Base-by-base conservation (phyloP, 2,888 invertebrate genomes). In the Macaria liturata region DNA sequence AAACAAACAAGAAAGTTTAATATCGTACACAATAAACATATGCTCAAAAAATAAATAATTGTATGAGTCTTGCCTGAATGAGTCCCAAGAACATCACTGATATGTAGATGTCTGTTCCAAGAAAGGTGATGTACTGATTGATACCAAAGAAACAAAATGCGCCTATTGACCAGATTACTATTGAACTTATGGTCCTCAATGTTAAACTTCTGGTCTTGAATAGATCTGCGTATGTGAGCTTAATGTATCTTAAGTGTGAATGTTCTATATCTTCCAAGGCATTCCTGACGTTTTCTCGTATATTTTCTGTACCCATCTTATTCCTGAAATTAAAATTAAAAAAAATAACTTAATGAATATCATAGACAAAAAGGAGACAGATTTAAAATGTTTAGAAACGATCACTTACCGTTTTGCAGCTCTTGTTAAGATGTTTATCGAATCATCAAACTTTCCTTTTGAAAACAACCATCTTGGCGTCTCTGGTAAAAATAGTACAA, bases 401-500 rank as follows among this genome's bases (percentile, higher is more conserved):
- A 37, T 37, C 3, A 39, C 46, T 3, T 53, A 82, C 83, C 73
- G 64, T 68, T 69, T 75, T 5, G 84, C 83, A 44, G 81, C 83
- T 53, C 57, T 74, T 0, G 70, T 73, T 59, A 84, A 63, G 4
- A 80, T 64, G 8, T 64, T 49, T n/a, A 76, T 60, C 1, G 77
- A 75, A 47, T 75, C 67, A 31, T 79, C 75, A 9, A 69, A 59
- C 64, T 72, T 75, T 1, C 83, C 81, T 48, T 73, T 74, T 6
- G 80, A 67, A 52, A 84, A 68, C 34, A 84, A 70, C 85, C 85
- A 85, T 62, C 82, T 75, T 1, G 85, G 84, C 20, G 82, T 77
- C 62, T 85, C 85, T 32, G 84, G 81, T 31, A 83, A 40, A 40
- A 66, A 71, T 4, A 76, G 9, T 20, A 81, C 65, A 9, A 76